Evolutionary conservation across 1,140 invertebrate species (phyloP).

Genomic region (Conopomorpha cramerella): DNA sequence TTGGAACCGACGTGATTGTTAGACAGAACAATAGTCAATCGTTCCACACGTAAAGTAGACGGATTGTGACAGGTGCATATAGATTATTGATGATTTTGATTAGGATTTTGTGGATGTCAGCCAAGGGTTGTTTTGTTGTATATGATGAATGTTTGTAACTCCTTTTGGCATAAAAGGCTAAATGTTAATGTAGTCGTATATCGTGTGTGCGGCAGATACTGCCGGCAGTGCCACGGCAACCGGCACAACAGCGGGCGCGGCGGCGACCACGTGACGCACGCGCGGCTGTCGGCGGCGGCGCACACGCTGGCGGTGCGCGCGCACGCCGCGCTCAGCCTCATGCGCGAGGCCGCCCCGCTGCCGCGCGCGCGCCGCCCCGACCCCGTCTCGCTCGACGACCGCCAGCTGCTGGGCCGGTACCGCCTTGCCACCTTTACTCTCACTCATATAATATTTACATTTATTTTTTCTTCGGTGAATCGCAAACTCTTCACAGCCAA

Average conservation of each 20-base stretch:
- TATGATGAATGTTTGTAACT: no score
- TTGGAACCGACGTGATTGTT: no score
- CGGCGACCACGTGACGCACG: slow-evolving; percentile 89
- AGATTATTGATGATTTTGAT: no score
- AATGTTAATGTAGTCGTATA: slow-evolving; percentile 1
- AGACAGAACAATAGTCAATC: no score
- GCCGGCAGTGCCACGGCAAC: slow-evolving; percentile 86
- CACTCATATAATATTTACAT: neutral
- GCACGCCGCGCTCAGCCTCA: no score
- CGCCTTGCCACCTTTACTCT: neutral
- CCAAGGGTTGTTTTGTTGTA: neutral
- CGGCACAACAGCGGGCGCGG: slow-evolving; percentile 85
- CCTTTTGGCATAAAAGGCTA: no score
- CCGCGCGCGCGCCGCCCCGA: slow-evolving; percentile 44
- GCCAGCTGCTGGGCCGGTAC: slow-evolving; percentile 81
- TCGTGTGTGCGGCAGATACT: slow-evolving; percentile 62
- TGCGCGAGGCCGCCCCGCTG: slow-evolving; percentile 33
- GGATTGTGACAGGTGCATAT: no score
- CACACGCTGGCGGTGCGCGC: no score
- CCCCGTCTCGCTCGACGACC: slow-evolving; percentile 74
- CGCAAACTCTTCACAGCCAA: no score
- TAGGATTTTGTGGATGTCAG: no score
- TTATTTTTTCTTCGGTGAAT: neutral
- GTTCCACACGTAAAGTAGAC: no score
- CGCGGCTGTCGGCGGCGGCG: slow-evolving; percentile 80